Percentiles rank a stretch among this genome's conserved stretches.
These are phyloP conservation scores for Acanthosepion pharaonis DNA, from an alignment of 2,888 invertebrate species.

Conservation along the genomic window DNA sequence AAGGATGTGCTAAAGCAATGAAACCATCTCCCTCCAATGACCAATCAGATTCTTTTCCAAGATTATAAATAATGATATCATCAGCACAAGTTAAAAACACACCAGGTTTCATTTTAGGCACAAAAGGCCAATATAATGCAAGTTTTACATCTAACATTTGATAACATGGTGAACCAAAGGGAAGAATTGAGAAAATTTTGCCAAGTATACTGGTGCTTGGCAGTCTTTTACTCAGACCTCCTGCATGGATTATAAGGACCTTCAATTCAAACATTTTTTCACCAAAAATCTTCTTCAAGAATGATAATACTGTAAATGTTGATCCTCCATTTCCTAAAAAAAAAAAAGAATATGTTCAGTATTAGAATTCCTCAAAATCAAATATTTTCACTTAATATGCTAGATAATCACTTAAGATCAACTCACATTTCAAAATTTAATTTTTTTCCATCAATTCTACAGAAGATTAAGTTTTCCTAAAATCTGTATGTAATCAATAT, in stretches of 20 bases:
- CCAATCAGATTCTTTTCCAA: constrained; percentile 60
- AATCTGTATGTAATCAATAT: too few species aligned
- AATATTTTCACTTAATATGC: too few species aligned
- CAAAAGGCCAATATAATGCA: constrained; percentile 75
- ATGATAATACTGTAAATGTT: constrained; percentile 71
- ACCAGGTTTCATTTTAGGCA: constrained; percentile 73
- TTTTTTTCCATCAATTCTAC: too few species aligned
- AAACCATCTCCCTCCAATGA: constrained; percentile 70
- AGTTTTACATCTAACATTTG: constrained; percentile 76
- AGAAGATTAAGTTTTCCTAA: too few species aligned
- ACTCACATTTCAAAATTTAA: too few species aligned
- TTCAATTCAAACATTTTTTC: constrained; percentile 63
- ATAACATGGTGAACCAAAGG: constrained; percentile 70
- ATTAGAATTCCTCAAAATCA: background rate
- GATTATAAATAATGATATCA: constrained; percentile 74
- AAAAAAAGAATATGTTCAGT: constrained; percentile 39
- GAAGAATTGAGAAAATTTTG: constrained; percentile 75
- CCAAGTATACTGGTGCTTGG: constrained; percentile 76
- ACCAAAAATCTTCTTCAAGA: constrained; percentile 67
- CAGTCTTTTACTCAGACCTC: constrained; percentile 76
- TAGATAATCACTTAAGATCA: too few species aligned
- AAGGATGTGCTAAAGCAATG: constrained; percentile 76
- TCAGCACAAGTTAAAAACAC: constrained; percentile 75
- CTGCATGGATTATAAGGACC: constrained; percentile 75
- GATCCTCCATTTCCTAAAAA: constrained; percentile 75